These are phyloP conservation scores for Cyprinodon tularosa DNA, from an alignment of 2,113 vertebrate species.

Conservation along the genomic window DNA sequence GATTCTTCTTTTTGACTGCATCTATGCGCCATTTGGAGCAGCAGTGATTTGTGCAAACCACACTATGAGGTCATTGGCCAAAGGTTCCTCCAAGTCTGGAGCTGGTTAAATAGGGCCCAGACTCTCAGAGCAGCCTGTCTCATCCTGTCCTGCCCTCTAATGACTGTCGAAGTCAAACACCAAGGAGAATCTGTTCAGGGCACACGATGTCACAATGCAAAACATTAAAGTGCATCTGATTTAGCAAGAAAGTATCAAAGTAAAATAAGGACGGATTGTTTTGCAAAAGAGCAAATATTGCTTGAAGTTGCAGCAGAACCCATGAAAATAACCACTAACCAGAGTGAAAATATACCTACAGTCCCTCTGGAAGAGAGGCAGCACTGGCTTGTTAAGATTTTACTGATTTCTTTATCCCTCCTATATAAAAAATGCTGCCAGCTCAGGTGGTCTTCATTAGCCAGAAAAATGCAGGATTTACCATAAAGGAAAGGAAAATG, in stretches of 20 bases:
- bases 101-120: constrained; percentile 69
- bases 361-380: constrained; percentile 59
- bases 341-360: constrained; percentile 38
- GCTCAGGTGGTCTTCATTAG: constrained; percentile 81
- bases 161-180: constrained; percentile 35
- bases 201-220: background rate
- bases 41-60: constrained; percentile 70
- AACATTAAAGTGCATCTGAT: background rate
- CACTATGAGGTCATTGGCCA: constrained; percentile 76
- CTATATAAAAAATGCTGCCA: constrained; percentile 66
- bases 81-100: constrained; percentile 77
- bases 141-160: constrained; percentile 48
- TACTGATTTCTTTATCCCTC: constrained; percentile 66
- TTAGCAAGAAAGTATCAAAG: constrained; percentile 13
- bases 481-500: constrained; percentile 57
- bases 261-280: constrained; percentile 17
- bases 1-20: constrained; percentile 50
- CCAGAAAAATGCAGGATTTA: constrained; percentile 53
- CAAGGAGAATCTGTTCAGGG: background rate
- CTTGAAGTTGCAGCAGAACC: constrained; percentile 15
- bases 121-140: constrained; percentile 63
- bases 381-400: constrained; percentile 73
- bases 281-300: constrained; percentile 27
- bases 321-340: constrained; percentile 35
- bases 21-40: constrained; percentile 67